Conservation (phyloP, 2,113 vertebrate species). For the Pachycephala philippinensis region DNA sequence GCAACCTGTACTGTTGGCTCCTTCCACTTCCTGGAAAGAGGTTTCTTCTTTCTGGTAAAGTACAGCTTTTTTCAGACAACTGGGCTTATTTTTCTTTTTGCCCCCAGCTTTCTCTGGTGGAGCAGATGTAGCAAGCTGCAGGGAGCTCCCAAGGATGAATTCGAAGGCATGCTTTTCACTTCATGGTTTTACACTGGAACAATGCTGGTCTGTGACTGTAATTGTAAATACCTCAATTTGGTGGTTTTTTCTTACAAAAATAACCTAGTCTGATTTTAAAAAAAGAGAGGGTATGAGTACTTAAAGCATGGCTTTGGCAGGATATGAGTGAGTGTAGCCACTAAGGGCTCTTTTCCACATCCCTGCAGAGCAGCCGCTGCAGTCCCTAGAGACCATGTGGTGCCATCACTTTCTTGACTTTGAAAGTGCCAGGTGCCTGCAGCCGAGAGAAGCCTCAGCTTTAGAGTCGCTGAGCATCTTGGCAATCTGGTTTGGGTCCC, state of each 20-base stretch:
- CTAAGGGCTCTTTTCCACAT: neutral
- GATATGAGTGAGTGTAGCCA: neutral
- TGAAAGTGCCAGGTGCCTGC: neutral
- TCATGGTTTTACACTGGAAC: neutral
- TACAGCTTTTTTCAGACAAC: neutral
- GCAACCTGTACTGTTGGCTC: neutral
- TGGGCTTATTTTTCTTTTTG: neutral
- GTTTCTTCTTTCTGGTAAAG: neutral
- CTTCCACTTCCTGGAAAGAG: neutral
- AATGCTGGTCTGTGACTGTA: neutral
- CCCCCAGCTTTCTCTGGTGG: neutral
- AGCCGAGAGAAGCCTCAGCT: neutral
- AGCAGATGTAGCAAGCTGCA: neutral
- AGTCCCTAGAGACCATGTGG: rapidly evolving
- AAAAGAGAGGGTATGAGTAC: neutral
- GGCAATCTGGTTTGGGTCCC: neutral
- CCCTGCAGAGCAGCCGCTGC: neutral
- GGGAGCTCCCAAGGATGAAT: neutral
- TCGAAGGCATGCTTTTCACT: neutral
- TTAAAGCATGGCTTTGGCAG: neutral
- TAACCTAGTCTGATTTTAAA: neutral
- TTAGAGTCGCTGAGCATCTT: neutral
- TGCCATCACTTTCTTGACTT: neutral
- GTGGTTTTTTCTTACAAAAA: neutral
- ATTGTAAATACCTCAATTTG: neutral